Percentiles rank a stretch among this genome's conserved stretches.
Conservation (phyloP, 2,113 vertebrate genomes). For the Sander lucioperca region DNA sequence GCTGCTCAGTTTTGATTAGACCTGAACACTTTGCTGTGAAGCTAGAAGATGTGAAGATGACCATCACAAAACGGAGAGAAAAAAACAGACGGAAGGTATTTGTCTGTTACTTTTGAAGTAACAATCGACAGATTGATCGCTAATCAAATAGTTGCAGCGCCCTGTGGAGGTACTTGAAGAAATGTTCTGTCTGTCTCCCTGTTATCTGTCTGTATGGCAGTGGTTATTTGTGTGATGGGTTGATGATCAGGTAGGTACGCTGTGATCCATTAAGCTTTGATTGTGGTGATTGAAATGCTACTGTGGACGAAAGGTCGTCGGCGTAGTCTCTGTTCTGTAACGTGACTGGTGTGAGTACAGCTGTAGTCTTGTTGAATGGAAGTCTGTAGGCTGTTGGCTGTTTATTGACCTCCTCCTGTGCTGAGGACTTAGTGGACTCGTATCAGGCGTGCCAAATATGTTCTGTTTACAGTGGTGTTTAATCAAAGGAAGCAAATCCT, state of each 20-base stretch:
- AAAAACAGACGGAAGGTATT: too few relatives aligned
- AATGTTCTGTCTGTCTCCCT: neutral
- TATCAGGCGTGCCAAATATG: neutral
- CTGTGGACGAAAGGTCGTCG: constrained; percentile 38
- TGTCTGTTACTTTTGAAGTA: too few relatives aligned
- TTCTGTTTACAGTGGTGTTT: too few relatives aligned
- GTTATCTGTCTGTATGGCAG: neutral
- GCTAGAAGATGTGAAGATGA: too few relatives aligned
- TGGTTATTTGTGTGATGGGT: neutral
- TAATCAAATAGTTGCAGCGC: too few relatives aligned
- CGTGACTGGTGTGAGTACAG: constrained; percentile 6
- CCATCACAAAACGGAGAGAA: too few relatives aligned
- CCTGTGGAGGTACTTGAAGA: too few relatives aligned
- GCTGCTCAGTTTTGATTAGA: too few relatives aligned
- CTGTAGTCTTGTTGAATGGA: constrained; percentile 3
- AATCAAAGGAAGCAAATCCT: too few relatives aligned
- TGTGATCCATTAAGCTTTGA: constrained; percentile 4
- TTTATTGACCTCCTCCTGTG: neutral
- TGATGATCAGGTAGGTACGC: neutral
- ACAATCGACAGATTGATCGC: too few relatives aligned
- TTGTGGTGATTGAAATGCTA: constrained; percentile 32
- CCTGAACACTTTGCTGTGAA: too few relatives aligned
- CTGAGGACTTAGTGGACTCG: neutral
- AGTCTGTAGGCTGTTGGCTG: constrained; percentile 17
- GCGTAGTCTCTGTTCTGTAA: neutral